These are phyloP conservation scores for Triplophysa dalaica DNA, from an alignment of 2,113 vertebrate species.

Conservation along the genomic window DNA sequence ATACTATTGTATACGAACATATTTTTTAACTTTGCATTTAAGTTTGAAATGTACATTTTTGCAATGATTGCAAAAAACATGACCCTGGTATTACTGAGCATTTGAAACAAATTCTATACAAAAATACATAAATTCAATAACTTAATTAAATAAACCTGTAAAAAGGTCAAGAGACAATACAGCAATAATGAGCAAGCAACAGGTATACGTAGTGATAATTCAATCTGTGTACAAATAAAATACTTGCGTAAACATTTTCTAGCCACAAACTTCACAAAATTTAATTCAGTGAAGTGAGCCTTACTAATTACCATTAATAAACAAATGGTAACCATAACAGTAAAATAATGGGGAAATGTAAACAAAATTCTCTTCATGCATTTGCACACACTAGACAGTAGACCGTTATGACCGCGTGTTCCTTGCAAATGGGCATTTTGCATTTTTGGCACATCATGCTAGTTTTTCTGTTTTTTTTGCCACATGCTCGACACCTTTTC, in stretches of 20 bases:
- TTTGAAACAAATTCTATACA: too few relatives aligned
- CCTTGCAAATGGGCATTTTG: conserved; percentile 15
- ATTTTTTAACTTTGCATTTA: too few relatives aligned
- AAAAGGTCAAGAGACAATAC: conserved; percentile 1
- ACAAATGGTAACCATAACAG: not conserved
- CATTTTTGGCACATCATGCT: not conserved
- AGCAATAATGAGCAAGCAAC: too few relatives aligned
- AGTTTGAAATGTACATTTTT: too few relatives aligned
- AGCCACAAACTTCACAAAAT: not conserved
- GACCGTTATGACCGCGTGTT: not conserved
- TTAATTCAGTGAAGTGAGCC: not conserved
- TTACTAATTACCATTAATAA: not conserved
- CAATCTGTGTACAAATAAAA: too few relatives aligned
- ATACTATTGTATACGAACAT: too few relatives aligned
- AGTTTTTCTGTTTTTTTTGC: not conserved
- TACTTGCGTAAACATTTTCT: not conserved
- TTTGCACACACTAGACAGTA: conserved; percentile 2
- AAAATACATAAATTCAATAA: not conserved
- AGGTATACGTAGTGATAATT: too few relatives aligned
- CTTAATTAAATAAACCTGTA: not conserved
- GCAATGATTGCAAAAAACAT: too few relatives aligned
- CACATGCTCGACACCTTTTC: conserved; percentile 24
- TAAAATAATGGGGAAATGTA: too few relatives aligned
- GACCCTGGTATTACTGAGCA: too few relatives aligned
- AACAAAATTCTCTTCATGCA: not conserved